Percentiles rank a stretch among this genome's conserved stretches.
Conservation (phyloP, 2,797 vertebrate species). For the Karalla daura region DNA sequence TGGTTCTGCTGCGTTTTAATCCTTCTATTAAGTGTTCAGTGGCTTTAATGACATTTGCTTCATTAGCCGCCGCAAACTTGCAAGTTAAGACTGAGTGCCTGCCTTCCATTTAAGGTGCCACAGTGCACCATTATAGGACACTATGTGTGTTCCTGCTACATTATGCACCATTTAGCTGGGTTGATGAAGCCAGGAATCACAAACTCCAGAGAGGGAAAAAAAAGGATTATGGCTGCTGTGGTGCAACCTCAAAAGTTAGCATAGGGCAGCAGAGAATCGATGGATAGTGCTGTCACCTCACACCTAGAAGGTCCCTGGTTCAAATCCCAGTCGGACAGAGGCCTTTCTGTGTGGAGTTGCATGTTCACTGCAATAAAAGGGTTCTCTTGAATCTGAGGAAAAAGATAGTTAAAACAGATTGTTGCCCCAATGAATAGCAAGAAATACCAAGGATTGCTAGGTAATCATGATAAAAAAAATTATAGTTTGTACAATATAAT, state of each 20-base stretch:
- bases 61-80: slow-evolving; percentile 34
- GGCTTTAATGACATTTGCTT: slow-evolving; percentile 12
- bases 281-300: too few relatives aligned
- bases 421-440: too few relatives aligned
- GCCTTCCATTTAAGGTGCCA: background rate
- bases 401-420: too few relatives aligned
- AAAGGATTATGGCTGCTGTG: background rate
- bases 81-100: background rate
- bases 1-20: slow-evolving; percentile 20
- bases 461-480: too few relatives aligned
- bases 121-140: background rate
- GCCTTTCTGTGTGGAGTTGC: too few relatives aligned
- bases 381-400: too few relatives aligned
- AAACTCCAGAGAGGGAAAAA: background rate
- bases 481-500: too few relatives aligned
- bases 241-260: background rate
- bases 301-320: too few relatives aligned
- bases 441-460: too few relatives aligned
- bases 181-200: background rate
- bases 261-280: too few relatives aligned
- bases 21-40: slow-evolving; percentile 6
- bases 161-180: background rate
- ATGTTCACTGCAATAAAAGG: too few relatives aligned
- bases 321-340: too few relatives aligned
- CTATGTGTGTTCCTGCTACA: background rate